A percentile compares a stretch with the other conserved stretches of the same genome.
phyloP scores from a whole-genome alignment of 2,888 invertebrate species.

The Empis stercorea region DNA sequence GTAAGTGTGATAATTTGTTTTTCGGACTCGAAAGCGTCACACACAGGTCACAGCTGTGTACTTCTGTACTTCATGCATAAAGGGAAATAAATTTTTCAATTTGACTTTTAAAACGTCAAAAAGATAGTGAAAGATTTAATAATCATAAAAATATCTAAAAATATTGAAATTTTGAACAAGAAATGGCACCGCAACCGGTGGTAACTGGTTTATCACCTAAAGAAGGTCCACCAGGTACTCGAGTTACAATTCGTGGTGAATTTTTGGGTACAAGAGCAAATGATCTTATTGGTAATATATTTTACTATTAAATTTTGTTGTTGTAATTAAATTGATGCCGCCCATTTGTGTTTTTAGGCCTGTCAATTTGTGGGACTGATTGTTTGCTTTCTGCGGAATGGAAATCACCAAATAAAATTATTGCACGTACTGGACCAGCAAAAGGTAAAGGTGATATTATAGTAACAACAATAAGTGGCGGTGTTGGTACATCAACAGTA shows the following conservation, averaged over 20 bases:
- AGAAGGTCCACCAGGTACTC: conserved; percentile 94
- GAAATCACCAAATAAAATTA: conserved; percentile 94
- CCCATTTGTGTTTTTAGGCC: conserved; percentile 43
- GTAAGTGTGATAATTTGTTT: too few species aligned
- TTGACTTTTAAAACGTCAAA: too few species aligned
- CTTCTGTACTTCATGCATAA: too few species aligned
- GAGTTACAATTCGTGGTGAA: conserved; percentile 90
- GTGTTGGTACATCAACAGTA: conserved; percentile 32
- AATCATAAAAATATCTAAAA: too few species aligned
- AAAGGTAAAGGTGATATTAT: conserved; percentile 87
- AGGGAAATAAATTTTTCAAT: too few species aligned
- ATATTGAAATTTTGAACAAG: background rate
- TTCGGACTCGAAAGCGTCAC: too few species aligned
- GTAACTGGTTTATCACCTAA: conserved; percentile 97
- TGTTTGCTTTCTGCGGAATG: conserved; percentile 93
- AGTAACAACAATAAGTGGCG: conserved; percentile 66
- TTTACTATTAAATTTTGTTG: background rate
- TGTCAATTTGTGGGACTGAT: conserved; percentile 92
- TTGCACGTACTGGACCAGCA: conserved; percentile 86
- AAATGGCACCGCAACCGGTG: conserved; percentile 65
- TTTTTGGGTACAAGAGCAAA: conserved; percentile 74
- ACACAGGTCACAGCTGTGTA: too few species aligned
- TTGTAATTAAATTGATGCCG: background rate
- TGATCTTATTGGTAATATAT: conserved; percentile 80
- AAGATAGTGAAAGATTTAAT: too few species aligned